These are phyloP conservation scores for Apis laboriosa DNA, from an alignment of 1,140 invertebrate species.

Conservation along the genomic window DNA sequence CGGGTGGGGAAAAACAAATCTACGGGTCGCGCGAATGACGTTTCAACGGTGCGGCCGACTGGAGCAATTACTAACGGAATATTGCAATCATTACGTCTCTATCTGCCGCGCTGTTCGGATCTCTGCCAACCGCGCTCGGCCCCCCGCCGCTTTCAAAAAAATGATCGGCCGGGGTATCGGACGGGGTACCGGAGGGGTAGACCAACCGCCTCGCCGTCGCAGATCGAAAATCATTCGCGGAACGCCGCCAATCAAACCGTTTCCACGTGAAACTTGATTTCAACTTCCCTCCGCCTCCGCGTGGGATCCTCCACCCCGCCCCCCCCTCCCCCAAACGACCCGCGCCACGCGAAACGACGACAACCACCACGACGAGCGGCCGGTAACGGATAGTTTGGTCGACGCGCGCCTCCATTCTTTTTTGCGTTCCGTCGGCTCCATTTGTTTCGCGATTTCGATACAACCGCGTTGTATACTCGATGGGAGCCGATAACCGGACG, in stretches of 20 bases:
- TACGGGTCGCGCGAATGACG: conserved; percentile 61
- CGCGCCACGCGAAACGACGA: conserved; percentile 39
- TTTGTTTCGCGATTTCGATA: conserved; percentile 33
- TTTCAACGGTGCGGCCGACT: conserved; percentile 64
- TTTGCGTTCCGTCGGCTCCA: conserved; percentile 19
- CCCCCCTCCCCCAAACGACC: not conserved
- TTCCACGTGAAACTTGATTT: conserved; percentile 60
- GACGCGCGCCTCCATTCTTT: conserved; percentile 1
- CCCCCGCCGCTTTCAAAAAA: conserved; percentile 44
- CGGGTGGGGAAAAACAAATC: conserved; percentile 61
- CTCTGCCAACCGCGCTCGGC: conserved; percentile 28
- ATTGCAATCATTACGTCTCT: conserved; percentile 68
- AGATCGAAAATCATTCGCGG: conserved; percentile 65
- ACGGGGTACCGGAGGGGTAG: not conserved
- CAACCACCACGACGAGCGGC: conserved; percentile 20
- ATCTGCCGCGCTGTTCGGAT: conserved; percentile 27
- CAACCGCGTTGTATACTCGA: too few species aligned
- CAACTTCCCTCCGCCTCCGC: conserved; percentile 2
- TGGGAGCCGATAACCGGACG: not conserved
- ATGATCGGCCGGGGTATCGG: conserved; percentile 42
- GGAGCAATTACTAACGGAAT: conserved; percentile 65
- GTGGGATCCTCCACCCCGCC: not conserved
- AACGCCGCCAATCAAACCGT: conserved; percentile 67
- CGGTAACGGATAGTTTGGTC: too few species aligned
- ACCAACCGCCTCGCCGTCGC: conserved; percentile 50